phyloP scores from a whole-genome alignment of 2,888 invertebrate genomes.

The Macrosoma leucophasiata region DNA sequence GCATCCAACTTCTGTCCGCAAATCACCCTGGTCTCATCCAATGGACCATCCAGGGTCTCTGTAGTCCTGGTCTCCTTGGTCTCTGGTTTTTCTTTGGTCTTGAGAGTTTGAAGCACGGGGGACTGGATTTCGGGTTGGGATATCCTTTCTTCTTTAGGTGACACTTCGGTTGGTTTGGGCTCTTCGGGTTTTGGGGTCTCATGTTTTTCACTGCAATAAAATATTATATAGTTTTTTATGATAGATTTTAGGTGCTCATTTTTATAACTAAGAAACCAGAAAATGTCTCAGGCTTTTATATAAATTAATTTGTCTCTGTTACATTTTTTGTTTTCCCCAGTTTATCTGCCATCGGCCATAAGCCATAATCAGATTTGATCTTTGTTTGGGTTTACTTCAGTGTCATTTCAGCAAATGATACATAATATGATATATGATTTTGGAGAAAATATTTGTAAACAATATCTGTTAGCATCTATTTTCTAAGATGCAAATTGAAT shows the following conservation, averaged over 20 bases:
- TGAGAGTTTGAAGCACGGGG: slow-evolving; percentile 32
- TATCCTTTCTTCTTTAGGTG: slow-evolving; percentile 39
- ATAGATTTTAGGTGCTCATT: too few relatives aligned
- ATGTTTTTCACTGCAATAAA: slow-evolving; percentile 7
- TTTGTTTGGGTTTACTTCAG: too few relatives aligned
- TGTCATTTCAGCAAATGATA: too few relatives aligned
- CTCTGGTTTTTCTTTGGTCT: slow-evolving; percentile 8
- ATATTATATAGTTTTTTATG: too few relatives aligned
- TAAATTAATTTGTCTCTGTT: too few relatives aligned
- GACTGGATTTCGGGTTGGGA: slow-evolving; percentile 33
- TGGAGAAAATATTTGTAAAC: slow-evolving; percentile 1
- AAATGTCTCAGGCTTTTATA: too few relatives aligned
- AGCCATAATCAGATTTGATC: too few relatives aligned
- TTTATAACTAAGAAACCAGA: too few relatives aligned
- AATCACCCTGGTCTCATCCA: slow-evolving; percentile 41
- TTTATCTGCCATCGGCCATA: too few relatives aligned
- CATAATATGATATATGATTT: not conserved
- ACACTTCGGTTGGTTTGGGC: slow-evolving; percentile 21
- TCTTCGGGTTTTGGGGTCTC: slow-evolving; percentile 25
- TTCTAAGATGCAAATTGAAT: too few relatives aligned
- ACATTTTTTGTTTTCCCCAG: slow-evolving; percentile 6
- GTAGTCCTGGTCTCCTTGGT: not conserved
- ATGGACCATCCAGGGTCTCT: not conserved
- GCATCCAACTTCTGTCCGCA: slow-evolving; percentile 22
- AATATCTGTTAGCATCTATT: too few relatives aligned